Evolutionary conservation across 2,797 vertebrate genomes (phyloP), one percentile per base, ranked within the genome.

Genomic region (Helicolenus hilgendorfi): DNA sequence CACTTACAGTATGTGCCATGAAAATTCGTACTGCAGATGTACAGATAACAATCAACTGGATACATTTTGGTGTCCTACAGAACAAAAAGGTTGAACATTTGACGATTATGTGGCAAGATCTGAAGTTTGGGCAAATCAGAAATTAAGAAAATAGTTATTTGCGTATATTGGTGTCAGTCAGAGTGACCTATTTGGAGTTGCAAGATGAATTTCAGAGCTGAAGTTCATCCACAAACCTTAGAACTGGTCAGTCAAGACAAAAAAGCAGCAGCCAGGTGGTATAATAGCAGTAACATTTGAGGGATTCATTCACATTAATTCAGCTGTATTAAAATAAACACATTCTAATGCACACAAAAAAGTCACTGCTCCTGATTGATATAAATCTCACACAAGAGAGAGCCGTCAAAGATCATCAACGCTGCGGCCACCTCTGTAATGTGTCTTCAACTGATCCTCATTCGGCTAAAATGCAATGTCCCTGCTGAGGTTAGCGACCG

Each of bases 401-500:
- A 77, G 65, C 49, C 77, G 60, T 73, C 68, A 83, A 38, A 86
- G 90, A 86, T 86, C 83, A 41, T 41, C 71, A 33, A 7, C n/a
- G 67, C 81, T 26, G 45, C 2, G 1, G 27, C 83, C 79, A 62
- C 73, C 86, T 91, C 77, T 75, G 76, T 77, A 76, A 91, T 33
- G 74, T 74, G 79, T 83, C 91, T 78, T 89, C 67, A 74, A 38
- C 81, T 79, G 85, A 91, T 91, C 75, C 85, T 73, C 71, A 62
- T 83, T 86, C 73, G 76, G 79, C 88, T 87, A 85, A 89, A 92
- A 89, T 72, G 78, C 85, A 89, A 83, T 75, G 87, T 90, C 82
- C 81, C 82, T 36, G 88, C 90, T 79, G 90, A 91, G 89, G 90
- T 92, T 87, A 91, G 81, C 31, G 20, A 90, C 92, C 91, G 92